These are phyloP conservation scores for Smutsia temminckii DNA, from an alignment of 2,797 vertebrate genomes.

Conservation along the genomic window DNA sequence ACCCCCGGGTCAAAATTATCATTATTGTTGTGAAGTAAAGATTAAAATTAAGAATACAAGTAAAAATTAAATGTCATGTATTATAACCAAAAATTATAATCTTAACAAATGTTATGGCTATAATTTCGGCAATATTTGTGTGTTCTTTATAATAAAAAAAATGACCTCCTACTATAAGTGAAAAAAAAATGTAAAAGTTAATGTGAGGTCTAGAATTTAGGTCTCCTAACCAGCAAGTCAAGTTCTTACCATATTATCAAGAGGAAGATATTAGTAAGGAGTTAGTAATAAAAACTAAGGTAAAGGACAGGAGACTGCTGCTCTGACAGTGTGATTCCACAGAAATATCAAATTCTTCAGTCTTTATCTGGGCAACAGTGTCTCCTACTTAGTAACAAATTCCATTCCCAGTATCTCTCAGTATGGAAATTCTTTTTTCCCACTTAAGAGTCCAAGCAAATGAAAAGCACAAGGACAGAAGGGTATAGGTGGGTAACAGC, in stretches of 20 bases:
- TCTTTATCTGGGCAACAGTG: not conserved
- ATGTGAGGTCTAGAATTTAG: constrained; percentile 1
- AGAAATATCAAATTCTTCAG: not conserved
- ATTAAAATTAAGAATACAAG: constrained; percentile 48
- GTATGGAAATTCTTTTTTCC: not conserved
- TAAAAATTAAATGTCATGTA: constrained; percentile 1
- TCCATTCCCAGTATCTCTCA: not conserved
- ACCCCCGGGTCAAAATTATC: constrained; percentile 25
- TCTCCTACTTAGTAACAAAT: constrained; percentile 37
- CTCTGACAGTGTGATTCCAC: not conserved
- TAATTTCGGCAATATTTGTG: not conserved
- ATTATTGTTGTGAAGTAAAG: not conserved
- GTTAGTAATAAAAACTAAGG: constrained; percentile 36
- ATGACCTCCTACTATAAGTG: not conserved
- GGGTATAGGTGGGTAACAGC: not conserved
- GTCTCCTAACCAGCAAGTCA: not conserved
- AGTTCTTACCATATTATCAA: constrained; percentile 24
- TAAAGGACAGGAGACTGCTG: not conserved
- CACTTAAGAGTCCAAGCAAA: not conserved
- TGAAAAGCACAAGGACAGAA: constrained; percentile 43
- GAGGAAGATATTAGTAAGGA: not conserved
- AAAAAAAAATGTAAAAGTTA: constrained; percentile 26
- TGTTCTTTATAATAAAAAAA: constrained; percentile 35
- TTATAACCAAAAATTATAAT: constrained; percentile 18
- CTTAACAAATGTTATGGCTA: not conserved